Evolutionary conservation across 2,113 vertebrate genomes (phyloP).

Genomic region (Setophaga kirtlandii): DNA sequence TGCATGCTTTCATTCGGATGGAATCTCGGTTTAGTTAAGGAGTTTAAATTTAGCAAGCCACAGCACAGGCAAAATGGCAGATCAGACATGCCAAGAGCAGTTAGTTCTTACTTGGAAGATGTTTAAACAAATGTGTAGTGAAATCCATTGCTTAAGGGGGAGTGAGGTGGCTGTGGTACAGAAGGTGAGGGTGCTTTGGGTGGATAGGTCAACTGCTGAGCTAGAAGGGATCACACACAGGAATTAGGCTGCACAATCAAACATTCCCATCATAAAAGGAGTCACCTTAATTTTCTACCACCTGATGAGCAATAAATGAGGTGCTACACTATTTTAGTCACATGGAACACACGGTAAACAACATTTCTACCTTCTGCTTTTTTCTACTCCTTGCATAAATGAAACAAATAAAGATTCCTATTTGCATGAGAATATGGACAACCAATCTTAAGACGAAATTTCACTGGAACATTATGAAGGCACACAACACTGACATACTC

Average conservation of each 20-base stretch:
- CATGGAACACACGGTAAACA: neutral
- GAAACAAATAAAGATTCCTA: neutral
- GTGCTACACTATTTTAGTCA: neutral
- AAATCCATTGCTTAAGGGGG: conserved; percentile 93
- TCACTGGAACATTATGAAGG: neutral
- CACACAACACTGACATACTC: neutral
- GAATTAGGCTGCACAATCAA: conserved; percentile 67
- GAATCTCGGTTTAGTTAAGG: neutral
- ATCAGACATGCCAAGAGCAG: conserved; percentile 62
- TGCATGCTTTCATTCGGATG: conserved; percentile 7
- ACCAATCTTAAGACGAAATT: neutral
- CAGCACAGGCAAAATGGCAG: conserved; percentile 47
- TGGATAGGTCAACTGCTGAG: conserved; percentile 84
- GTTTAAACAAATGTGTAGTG: conserved; percentile 99
- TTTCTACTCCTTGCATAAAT: neutral
- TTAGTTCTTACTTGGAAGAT: conserved; percentile 89
- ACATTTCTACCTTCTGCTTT: neutral
- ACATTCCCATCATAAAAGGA: neutral
- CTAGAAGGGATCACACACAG: conserved; percentile 83
- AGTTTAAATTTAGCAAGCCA: conserved; percentile 7
- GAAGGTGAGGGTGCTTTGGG: conserved; percentile 84
- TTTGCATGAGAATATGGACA: neutral
- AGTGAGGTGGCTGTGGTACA: conserved; percentile 81
- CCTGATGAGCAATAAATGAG: neutral
- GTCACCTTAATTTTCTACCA: neutral